A percentile compares a stretch with the other conserved stretches of the same genome.
Conservation (phyloP, 1,140 invertebrate species). For the Macrosteles quadrilineatus region DNA sequence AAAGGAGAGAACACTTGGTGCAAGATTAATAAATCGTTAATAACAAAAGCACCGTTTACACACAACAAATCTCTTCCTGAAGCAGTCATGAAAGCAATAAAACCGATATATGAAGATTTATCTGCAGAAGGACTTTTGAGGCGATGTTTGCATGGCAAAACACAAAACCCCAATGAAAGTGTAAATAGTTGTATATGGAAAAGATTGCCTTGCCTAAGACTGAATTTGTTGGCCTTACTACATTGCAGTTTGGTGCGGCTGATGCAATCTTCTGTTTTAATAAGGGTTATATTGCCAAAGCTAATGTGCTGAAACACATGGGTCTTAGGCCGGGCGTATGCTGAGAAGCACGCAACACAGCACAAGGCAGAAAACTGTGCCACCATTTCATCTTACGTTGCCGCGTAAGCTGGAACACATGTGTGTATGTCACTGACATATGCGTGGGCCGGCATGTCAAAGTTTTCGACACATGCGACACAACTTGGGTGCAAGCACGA, state of each 20-base stretch:
- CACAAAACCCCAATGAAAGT: constrained; percentile 11
- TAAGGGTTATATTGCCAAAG: background rate
- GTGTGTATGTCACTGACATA: too few species aligned
- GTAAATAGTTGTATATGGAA: too few species aligned
- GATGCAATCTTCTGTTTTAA: constrained; percentile 6
- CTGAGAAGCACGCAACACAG: too few species aligned
- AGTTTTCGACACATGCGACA: too few species aligned
- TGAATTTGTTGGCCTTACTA: background rate
- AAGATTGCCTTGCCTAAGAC: too few species aligned
- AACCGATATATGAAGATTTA: background rate
- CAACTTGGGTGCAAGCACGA: too few species aligned
- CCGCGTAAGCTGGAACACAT: too few species aligned
- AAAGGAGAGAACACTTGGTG: background rate
- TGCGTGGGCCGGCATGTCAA: too few species aligned
- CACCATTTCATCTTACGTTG: too few species aligned
- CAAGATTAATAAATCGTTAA: background rate
- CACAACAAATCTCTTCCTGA: constrained; percentile 10
- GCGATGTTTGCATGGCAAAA: background rate
- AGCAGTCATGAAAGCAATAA: background rate
- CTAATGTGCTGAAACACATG: background rate
- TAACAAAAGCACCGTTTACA: background rate
- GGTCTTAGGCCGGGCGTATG: background rate
- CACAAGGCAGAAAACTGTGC: too few species aligned
- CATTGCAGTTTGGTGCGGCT: background rate
- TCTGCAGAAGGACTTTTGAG: background rate